These are phyloP conservation scores for Euphysa ruthae DNA, from an alignment of 30 jellyfish, hydroid and myxozoan species.

Conservation along the genomic window DNA sequence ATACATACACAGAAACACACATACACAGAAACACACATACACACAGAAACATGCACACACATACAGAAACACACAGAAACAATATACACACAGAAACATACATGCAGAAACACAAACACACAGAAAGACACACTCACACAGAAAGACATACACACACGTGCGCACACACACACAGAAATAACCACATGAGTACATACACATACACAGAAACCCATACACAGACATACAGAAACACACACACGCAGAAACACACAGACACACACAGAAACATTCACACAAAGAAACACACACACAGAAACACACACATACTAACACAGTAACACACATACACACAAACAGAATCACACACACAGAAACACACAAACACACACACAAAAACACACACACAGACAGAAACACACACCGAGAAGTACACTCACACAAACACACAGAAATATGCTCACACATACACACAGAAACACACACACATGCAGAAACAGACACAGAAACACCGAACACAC, in stretches of 20 bases:
- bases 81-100: neutral
- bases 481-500: too few relatives aligned
- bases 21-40: neutral
- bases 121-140: neutral
- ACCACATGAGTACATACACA: neutral
- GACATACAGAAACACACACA: neutral
- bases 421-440: too few relatives aligned
- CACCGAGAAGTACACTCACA: neutral
- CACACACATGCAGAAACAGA: too few relatives aligned
- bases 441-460: too few relatives aligned
- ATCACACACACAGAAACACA: neutral
- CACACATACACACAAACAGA: neutral
- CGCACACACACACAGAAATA: neutral
- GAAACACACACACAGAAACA: neutral
- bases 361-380: neutral
- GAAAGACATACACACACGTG: neutral
- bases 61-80: neutral
- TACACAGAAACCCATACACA: neutral
- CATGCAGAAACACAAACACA: neutral
- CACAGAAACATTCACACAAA: neutral
- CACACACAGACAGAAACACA: neutral
- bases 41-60: neutral
- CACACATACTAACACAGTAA: neutral
- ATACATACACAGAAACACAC: neutral
- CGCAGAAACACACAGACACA: neutral